Percentiles rank a stretch among this genome's conserved stretches.
Evolutionary conservation across 1,140 invertebrate species (phyloP).

Genomic region (Penaeus vannamei): DNA sequence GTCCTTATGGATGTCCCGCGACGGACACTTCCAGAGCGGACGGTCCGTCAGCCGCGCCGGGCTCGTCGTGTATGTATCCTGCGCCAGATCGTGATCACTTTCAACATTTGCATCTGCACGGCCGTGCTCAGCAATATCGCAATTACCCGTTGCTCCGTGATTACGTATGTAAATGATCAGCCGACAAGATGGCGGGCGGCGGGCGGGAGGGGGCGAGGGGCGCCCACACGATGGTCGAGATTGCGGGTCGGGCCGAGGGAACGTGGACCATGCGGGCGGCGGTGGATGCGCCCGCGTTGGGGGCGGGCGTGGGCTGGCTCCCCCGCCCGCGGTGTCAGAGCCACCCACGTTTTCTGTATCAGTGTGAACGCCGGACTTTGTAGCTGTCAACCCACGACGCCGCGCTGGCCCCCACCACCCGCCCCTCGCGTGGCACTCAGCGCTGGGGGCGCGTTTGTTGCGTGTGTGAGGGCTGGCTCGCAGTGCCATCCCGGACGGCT

Average conservation of each 20-base stretch:
- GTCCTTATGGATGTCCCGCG: no score
- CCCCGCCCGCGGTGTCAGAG: not conserved
- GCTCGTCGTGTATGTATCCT: no score
- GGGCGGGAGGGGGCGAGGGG: not conserved
- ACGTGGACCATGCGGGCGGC: not conserved
- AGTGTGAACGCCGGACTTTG: conserved; percentile 39
- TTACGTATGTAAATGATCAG: conserved; percentile 28
- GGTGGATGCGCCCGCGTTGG: conserved; percentile 5
- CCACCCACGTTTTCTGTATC: conserved; percentile 37
- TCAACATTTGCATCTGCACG: no score
- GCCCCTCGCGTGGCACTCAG: not conserved
- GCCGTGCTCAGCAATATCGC: no score
- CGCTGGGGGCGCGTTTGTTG: no score
- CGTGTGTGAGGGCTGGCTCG: no score
- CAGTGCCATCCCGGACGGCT: no score
- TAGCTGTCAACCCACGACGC: not conserved
- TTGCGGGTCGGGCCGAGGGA: not conserved
- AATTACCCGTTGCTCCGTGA: not conserved
- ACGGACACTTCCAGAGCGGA: no score
- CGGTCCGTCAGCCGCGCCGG: no score
- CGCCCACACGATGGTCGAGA: conserved; percentile 11
- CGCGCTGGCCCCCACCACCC: conserved; percentile 10
- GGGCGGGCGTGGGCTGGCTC: not conserved
- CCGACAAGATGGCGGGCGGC: conserved; percentile 3
- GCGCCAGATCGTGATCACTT: no score